A percentile compares a stretch with the other conserved stretches of the same genome.
Conservation (phyloP, 1,140 invertebrate species). For the Eriocheir sinensis region DNA sequence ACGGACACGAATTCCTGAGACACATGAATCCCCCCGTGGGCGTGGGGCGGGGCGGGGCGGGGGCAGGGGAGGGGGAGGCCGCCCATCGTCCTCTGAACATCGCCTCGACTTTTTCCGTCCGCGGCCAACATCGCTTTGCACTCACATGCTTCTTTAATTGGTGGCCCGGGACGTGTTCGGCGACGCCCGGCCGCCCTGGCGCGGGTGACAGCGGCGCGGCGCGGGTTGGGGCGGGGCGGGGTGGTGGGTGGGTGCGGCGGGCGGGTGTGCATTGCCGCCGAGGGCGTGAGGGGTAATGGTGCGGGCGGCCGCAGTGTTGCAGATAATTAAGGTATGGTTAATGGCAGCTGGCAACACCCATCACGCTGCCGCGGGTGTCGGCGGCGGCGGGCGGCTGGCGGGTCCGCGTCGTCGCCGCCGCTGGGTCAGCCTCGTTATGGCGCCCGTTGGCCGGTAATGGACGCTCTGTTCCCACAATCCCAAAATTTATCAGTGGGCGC, state of each 20-base stretch:
- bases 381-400: background rate
- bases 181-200: background rate
- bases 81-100: conserved; percentile 1
- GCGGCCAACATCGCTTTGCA: conserved; percentile 65
- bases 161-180: conserved; percentile 24
- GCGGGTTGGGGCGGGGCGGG: background rate
- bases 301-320: conserved; percentile 43
- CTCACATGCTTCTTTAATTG: conserved; percentile 74
- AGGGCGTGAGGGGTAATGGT: conserved; percentile 44
- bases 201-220: background rate
- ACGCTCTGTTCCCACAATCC: conserved; percentile 43
- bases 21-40: background rate
- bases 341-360: conserved; percentile 73
- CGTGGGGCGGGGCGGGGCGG: background rate
- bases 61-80: background rate
- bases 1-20: conserved; percentile 33
- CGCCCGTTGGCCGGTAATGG: conserved; percentile 41
- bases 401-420: background rate
- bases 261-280: background rate
- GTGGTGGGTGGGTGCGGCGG: background rate
- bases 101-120: background rate
- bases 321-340: conserved; percentile 61
- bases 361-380: conserved; percentile 45
- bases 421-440: conserved; percentile 25
- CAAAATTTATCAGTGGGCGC: conserved; percentile 63